A percentile compares a stretch with the other conserved stretches of the same genome.
These are phyloP conservation scores for Acleris holmiana DNA, from an alignment of 2,888 invertebrate genomes.

Conservation along the genomic window DNA sequence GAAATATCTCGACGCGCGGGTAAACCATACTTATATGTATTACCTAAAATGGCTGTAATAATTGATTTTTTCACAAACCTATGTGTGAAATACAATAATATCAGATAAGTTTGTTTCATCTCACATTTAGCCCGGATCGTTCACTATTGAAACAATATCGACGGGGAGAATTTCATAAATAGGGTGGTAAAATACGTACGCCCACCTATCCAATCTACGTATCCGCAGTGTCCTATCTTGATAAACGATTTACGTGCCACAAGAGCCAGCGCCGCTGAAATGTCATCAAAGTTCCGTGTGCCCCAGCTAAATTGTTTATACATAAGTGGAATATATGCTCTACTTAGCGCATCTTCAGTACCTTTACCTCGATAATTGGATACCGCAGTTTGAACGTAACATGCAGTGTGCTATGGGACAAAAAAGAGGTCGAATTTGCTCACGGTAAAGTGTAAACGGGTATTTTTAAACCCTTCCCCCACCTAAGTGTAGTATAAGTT, in stretches of 20 bases:
- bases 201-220: conserved; percentile 16
- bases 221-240: conserved; percentile 19
- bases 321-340: conserved; percentile 27
- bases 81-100: too few relatives aligned
- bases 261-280: conserved; percentile 48
- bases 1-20: too few relatives aligned
- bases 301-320: conserved; percentile 32
- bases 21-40: too few relatives aligned
- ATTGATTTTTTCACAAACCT: too few relatives aligned
- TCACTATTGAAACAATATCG: too few relatives aligned
- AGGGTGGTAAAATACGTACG: not conserved
- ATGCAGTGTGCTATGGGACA: not conserved
- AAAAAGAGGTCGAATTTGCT: too few relatives aligned
- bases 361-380: conserved; percentile 25
- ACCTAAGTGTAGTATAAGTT: too few relatives aligned
- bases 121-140: too few relatives aligned
- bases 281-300: conserved; percentile 50
- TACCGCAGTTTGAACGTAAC: not conserved
- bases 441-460: too few relatives aligned
- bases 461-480: too few relatives aligned
- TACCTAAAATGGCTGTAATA: too few relatives aligned
- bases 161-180: not conserved
- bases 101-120: too few relatives aligned
- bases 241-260: conserved; percentile 49
- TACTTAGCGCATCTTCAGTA: conserved; percentile 13